Conservation (phyloP, 2,888 invertebrate species). For the Galerucella nymphaeae region DNA sequence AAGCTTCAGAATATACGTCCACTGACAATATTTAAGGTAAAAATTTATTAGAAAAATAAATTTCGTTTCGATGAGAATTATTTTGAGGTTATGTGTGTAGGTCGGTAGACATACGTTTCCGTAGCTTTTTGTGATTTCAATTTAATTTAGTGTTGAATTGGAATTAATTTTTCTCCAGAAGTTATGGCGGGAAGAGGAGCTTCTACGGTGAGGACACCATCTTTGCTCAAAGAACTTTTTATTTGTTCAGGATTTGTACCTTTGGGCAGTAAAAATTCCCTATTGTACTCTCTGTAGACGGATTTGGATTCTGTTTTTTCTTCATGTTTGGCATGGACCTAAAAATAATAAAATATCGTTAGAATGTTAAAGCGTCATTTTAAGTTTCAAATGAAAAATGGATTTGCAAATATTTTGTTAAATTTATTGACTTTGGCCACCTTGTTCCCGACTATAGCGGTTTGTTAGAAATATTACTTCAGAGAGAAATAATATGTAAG, state of each 20-base stretch:
- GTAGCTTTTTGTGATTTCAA: background rate
- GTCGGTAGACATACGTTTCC: background rate
- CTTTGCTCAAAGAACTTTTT: constrained; percentile 94
- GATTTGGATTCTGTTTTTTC: constrained; percentile 97
- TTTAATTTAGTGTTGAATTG: constrained; percentile 74
- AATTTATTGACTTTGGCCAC: too few species aligned
- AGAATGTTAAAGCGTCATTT: background rate
- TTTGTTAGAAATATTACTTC: too few species aligned
- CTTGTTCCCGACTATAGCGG: too few species aligned
- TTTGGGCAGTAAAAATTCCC: constrained; percentile 96
- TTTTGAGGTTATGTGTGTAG: background rate
- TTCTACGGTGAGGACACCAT: constrained; percentile 96
- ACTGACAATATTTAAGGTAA: background rate
- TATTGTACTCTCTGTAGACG: constrained; percentile 97
- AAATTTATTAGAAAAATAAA: background rate
- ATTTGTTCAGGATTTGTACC: constrained; percentile 97
- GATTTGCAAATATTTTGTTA: too few species aligned
- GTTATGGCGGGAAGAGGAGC: constrained; percentile 92
- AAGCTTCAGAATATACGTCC: background rate
- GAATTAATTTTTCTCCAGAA: constrained; percentile 84
- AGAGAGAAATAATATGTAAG: too few species aligned
- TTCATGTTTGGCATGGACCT: constrained; percentile 98
- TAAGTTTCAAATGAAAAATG: background rate
- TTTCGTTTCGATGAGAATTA: background rate
- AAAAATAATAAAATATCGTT: constrained; percentile 57